phyloP scores from a whole-genome alignment of 2,888 invertebrate species.

The Coleophora deauratella region DNA sequence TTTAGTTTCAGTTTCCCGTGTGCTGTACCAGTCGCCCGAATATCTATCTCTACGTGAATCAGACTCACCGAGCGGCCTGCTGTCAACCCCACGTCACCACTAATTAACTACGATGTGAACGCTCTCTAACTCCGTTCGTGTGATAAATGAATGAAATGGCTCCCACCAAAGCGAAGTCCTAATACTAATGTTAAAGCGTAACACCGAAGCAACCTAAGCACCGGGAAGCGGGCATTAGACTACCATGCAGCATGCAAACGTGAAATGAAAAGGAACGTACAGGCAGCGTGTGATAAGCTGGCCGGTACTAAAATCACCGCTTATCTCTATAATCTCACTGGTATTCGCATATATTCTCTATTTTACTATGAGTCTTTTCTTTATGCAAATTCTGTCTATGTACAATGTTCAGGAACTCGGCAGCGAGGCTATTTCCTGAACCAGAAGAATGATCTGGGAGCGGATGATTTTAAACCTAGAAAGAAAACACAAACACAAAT shows the following conservation, averaged over 20 bases:
- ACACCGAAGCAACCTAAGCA: not conserved
- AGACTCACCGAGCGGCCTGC: constrained; percentile 15
- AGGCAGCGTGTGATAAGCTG: constrained; percentile 57
- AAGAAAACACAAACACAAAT: constrained; percentile 63
- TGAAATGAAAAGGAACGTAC: constrained; percentile 61
- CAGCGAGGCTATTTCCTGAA: constrained; percentile 69
- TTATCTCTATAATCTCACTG: constrained; percentile 71
- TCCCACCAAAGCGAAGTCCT: not conserved
- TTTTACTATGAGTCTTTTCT: constrained; percentile 71
- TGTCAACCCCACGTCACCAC: not conserved
- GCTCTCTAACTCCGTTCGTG: not conserved
- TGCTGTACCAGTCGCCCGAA: too few relatives aligned
- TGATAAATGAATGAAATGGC: too few relatives aligned
- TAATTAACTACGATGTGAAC: too few relatives aligned
- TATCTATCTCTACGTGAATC: constrained; percentile 6
- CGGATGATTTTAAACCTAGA: constrained; percentile 74
- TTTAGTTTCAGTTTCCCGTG: too few relatives aligned
- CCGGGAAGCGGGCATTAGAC: too few relatives aligned
- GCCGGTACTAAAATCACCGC: constrained; percentile 71
- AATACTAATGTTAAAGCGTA: not conserved
- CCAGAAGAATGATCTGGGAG: constrained; percentile 73
- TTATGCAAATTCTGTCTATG: constrained; percentile 59
- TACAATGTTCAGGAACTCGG: constrained; percentile 66
- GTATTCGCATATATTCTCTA: constrained; percentile 64
- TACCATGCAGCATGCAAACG: constrained; percentile 38